phyloP scores from a whole-genome alignment of 2,113 vertebrate species.

The Rhabdornis inornatus region DNA sequence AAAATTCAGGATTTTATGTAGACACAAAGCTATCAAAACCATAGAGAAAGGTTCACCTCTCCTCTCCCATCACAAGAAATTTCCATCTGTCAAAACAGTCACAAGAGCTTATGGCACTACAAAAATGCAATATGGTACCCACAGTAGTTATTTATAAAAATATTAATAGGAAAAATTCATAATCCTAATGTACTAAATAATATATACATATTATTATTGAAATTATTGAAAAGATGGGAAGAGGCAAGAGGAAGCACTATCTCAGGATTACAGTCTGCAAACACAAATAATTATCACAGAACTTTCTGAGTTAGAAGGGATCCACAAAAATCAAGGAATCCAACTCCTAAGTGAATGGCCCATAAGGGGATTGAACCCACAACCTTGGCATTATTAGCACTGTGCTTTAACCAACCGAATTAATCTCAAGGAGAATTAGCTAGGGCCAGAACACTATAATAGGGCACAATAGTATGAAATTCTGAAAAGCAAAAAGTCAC shows the following conservation, averaged over 20 bases:
- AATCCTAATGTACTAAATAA: neutral
- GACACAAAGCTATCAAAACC: neutral
- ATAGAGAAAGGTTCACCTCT: neutral
- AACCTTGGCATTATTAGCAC: neutral
- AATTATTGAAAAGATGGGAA: neutral
- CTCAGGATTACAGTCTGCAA: neutral
- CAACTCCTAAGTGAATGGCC: neutral
- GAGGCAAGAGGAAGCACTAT: neutral
- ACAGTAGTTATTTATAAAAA: neutral
- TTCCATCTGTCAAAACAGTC: neutral
- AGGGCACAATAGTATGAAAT: neutral
- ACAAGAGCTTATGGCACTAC: neutral
- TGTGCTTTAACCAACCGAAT: neutral
- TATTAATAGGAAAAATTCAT: neutral
- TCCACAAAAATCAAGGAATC: neutral
- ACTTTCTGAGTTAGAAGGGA: neutral
- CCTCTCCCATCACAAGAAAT: neutral
- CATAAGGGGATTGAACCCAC: neutral
- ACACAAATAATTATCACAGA: neutral
- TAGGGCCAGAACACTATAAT: neutral
- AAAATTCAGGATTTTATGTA: neutral
- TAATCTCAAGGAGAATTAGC: neutral
- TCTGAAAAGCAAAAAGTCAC: neutral
- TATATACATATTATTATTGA: neutral
- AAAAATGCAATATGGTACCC: neutral